Evolutionary conservation across 2,113 vertebrate species (phyloP).

Genomic region (Chaenocephalus aceratus): DNA sequence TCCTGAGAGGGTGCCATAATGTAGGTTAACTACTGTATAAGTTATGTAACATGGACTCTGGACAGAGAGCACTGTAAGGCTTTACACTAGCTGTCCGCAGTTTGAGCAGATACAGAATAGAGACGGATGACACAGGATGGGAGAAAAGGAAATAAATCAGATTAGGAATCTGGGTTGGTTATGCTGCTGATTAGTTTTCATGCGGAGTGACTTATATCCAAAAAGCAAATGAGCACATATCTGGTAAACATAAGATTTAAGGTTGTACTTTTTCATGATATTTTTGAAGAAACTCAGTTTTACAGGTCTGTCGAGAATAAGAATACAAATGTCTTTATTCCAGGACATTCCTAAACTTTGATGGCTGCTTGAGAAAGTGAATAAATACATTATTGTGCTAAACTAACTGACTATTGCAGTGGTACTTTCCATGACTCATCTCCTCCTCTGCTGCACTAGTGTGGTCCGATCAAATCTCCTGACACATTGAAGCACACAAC

Average conservation of each 20-base stretch:
- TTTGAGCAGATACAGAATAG: slow-evolving; percentile 3
- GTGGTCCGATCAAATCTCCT: slow-evolving; percentile 15
- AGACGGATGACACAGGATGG: neutral
- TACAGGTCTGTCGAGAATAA: too few relatives aligned
- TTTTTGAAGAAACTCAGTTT: too few relatives aligned
- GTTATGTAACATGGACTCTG: slow-evolving; percentile 70
- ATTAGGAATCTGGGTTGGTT: slow-evolving; percentile 10
- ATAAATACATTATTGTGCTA: neutral
- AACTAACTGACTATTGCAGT: neutral
- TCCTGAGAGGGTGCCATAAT: slow-evolving; percentile 76
- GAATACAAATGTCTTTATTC: too few relatives aligned
- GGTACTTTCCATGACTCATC: slow-evolving; percentile 28
- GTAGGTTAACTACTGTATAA: slow-evolving; percentile 69
- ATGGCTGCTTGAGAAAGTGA: neutral
- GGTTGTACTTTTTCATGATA: too few relatives aligned
- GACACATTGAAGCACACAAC: slow-evolving; percentile 22
- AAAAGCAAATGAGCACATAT: too few relatives aligned
- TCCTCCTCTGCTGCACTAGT: neutral
- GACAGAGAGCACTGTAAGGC: slow-evolving; percentile 34
- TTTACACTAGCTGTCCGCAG: slow-evolving; percentile 27
- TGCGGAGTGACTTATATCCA: too few relatives aligned
- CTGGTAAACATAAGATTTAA: too few relatives aligned
- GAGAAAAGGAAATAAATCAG: neutral
- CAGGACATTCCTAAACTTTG: too few relatives aligned
- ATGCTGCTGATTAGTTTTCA: too few relatives aligned